These are phyloP conservation scores for Phodopus roborovskii DNA, from an alignment of 2,113 vertebrate genomes.

Conservation along the genomic window DNA sequence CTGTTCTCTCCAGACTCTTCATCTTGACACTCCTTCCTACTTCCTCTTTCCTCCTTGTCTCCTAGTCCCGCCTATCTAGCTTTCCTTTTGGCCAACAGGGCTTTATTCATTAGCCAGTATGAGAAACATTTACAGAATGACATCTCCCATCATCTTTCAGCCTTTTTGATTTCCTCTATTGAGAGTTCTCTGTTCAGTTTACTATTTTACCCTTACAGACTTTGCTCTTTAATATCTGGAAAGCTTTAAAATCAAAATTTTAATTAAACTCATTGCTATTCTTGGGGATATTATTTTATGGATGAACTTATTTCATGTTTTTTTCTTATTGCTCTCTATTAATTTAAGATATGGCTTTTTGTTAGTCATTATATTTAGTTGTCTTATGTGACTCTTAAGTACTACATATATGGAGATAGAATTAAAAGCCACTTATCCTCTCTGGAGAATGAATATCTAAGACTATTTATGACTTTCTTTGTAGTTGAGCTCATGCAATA, in stretches of 20 bases:
- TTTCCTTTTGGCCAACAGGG: too few species aligned
- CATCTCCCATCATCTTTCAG: too few species aligned
- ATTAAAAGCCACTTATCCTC: neutral
- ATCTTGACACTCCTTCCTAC: too few species aligned
- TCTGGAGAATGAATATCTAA: neutral
- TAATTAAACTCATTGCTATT: slow-evolving; percentile 74
- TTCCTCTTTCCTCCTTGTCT: too few species aligned
- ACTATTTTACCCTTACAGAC: slow-evolving; percentile 38
- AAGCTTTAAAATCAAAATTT: slow-evolving; percentile 71
- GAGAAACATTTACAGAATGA: too few species aligned
- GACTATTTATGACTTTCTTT: neutral
- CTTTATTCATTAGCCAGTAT: too few species aligned
- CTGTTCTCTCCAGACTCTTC: too few species aligned
- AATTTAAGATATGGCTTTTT: slow-evolving; percentile 58
- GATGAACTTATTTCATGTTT: neutral
- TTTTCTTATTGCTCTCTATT: neutral
- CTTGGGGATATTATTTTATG: slow-evolving; percentile 65
- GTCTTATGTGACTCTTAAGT: neutral
- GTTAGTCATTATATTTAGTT: slow-evolving; percentile 8
- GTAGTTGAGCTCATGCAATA: neutral
- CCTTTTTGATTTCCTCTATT: too few species aligned
- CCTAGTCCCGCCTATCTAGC: too few species aligned
- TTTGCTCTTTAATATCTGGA: slow-evolving; percentile 72
- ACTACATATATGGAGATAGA: rapidly evolving
- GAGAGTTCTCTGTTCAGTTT: too few species aligned